These are phyloP conservation scores for Conus betulinus DNA, from an alignment of 1,140 invertebrate genomes.

Conservation along the genomic window DNA sequence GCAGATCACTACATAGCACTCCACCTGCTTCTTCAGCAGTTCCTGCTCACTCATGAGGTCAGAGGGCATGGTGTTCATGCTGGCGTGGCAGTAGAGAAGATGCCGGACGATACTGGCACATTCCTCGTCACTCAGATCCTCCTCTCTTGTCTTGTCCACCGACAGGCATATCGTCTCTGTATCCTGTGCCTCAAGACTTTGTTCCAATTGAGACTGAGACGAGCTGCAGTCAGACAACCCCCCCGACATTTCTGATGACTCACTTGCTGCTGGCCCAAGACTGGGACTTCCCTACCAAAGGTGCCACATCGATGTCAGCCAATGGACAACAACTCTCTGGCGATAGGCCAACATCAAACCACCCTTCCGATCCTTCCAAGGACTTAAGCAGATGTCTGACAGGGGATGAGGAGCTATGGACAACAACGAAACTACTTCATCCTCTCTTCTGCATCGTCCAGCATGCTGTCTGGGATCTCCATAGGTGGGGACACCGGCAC, in stretches of 20 bases:
- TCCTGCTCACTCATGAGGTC: neutral
- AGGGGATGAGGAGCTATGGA: neutral
- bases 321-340: no score
- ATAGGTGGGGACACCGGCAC: neutral
- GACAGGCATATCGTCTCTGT: neutral
- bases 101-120: neutral
- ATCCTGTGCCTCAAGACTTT: neutral
- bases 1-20: slow-evolving; percentile 17
- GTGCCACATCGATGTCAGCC: no score
- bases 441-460: neutral
- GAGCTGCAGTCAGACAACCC: no score
- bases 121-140: slow-evolving; percentile 8
- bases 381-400: no score
- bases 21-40: slow-evolving; percentile 17
- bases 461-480: neutral
- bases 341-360: neutral
- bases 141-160: neutral
- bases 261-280: neutral
- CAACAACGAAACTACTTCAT: neutral
- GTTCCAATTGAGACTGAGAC: neutral
- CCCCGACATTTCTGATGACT: neutral
- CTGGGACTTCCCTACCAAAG: no score
- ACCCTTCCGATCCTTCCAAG: neutral
- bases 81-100: neutral
- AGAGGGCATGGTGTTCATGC: neutral